Percentiles rank a stretch among this genome's conserved stretches.
phyloP scores from a whole-genome alignment of 1,140 invertebrate species.

The Trissolcus basalis region DNA sequence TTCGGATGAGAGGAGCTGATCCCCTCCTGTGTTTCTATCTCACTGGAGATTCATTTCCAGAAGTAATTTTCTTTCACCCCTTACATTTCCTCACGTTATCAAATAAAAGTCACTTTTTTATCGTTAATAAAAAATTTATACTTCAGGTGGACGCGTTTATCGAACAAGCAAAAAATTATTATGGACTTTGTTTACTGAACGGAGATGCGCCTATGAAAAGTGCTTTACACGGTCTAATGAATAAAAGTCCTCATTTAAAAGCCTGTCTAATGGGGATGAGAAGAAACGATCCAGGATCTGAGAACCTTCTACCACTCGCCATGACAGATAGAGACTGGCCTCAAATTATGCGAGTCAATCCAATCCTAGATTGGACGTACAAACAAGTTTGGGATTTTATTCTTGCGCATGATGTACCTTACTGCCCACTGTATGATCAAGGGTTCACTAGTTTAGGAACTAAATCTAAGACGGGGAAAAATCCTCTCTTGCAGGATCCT shows the following conservation, averaged over 20 bases:
- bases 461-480: slow-evolving; percentile 85
- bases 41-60: slow-evolving; percentile 86
- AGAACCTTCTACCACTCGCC: slow-evolving; percentile 79
- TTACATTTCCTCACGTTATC: no score
- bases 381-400: slow-evolving; percentile 93
- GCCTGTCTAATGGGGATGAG: slow-evolving; percentile 93
- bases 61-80: slow-evolving; percentile 71
- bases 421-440: slow-evolving; percentile 91
- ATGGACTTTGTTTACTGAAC: slow-evolving; percentile 84
- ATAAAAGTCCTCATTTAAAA: slow-evolving; percentile 82
- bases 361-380: slow-evolving; percentile 93
- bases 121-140: not conserved
- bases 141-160: slow-evolving; percentile 87
- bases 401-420: slow-evolving; percentile 85
- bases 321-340: slow-evolving; percentile 90
- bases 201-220: slow-evolving; percentile 84
- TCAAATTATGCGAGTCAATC: slow-evolving; percentile 88
- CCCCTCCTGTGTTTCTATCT: slow-evolving; percentile 70
- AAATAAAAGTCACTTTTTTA: no score
- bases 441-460: slow-evolving; percentile 94
- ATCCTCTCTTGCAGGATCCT: slow-evolving; percentile 81
- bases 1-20: slow-evolving; percentile 75
- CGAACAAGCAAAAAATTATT: slow-evolving; percentile 81
- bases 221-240: slow-evolving; percentile 80
- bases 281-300: slow-evolving; percentile 87